Base-by-base conservation (phyloP, 2,888 invertebrate genomes). In the Pimpla rufipes region DNA sequence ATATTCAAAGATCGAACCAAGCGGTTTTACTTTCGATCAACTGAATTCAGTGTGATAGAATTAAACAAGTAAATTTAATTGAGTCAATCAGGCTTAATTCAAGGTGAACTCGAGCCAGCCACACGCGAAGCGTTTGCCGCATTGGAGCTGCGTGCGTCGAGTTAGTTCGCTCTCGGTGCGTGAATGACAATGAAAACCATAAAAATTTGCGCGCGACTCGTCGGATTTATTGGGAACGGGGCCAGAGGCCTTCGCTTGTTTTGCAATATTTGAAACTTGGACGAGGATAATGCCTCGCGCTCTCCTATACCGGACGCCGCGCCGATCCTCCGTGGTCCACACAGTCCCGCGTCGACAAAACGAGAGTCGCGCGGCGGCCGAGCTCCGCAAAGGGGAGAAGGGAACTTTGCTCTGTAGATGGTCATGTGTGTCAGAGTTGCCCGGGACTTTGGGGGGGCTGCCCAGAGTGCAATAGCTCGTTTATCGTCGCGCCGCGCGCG, bases 351-450 rank as follows among this genome's bases (percentile, higher is more conserved):
- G 13, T 59, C 47, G 67, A 67, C n/a, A 18, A 71, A 75, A 75
- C 70, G 66, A 71, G 73, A 81, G 55, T 50, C 71, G 55, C 13
- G 77, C 42, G 81, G 70, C 21, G 62, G 52, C 29, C 23, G 55
- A 47, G 11, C 10, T n/a, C 47, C 8, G 21, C 37, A 21, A 62
- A 66, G 47, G 68, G 62, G 70, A 45, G 70, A 81, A 81, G 75
- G 77, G 57, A 62, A 70, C 71, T 71, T 55, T 64, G 79, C 45
- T 75, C 84, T 87, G 81, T 88, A 90, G 66, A 89, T 88, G 89
- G 89, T 84, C 81, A 89, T 87, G 88, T 88, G 77, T 88, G 89
- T 86, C 89, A 83, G 85, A 87, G 78, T 83, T 71, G 77, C 75
- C 85, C 35, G 18, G 64, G 62, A 37, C 35, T n/a, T 3, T 16